A percentile compares a stretch with the other conserved stretches of the same genome.
phyloP scores from a whole-genome alignment of 2,888 invertebrate species.

The Eutolmus rufibarbis region DNA sequence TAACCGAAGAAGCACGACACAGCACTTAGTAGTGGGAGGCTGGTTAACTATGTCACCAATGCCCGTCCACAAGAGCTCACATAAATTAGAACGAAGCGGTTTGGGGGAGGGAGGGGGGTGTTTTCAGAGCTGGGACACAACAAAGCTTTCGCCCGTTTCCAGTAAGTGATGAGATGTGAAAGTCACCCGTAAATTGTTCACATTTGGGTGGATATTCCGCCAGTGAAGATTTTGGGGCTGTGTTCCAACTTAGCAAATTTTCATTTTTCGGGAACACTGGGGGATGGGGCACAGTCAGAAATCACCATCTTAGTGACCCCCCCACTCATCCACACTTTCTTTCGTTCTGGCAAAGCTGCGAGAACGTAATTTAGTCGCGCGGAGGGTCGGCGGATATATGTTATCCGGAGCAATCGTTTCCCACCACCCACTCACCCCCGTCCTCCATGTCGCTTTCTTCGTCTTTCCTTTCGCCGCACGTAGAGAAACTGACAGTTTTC shows the following conservation, averaged over 20 bases:
- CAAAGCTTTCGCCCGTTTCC: neutral
- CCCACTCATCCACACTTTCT: neutral
- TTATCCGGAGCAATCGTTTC: neutral
- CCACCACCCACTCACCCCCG: neutral
- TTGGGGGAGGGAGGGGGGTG: neutral
- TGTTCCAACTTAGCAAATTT: neutral
- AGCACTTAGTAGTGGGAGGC: neutral
- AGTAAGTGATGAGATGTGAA: neutral
- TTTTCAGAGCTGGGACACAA: neutral
- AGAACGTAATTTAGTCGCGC: neutral
- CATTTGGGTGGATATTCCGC: neutral
- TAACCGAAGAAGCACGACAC: neutral
- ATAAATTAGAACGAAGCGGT: neutral
- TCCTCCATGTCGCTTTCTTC: neutral
- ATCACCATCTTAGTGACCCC: neutral
- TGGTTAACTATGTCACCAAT: neutral
- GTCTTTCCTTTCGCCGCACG: neutral
- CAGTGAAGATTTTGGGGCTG: neutral
- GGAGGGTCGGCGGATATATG: slow-evolving; percentile 4
- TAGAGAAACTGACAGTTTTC: slow-evolving; percentile 6
- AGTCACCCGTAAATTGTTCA: neutral
- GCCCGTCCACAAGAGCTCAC: neutral
- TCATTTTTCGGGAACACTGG: neutral
- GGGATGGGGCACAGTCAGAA: neutral
- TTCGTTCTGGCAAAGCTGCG: neutral